A percentile compares a stretch with the other conserved stretches of the same genome.
Conservation (phyloP, 2,888 invertebrate genomes). For the Macaria notata region DNA sequence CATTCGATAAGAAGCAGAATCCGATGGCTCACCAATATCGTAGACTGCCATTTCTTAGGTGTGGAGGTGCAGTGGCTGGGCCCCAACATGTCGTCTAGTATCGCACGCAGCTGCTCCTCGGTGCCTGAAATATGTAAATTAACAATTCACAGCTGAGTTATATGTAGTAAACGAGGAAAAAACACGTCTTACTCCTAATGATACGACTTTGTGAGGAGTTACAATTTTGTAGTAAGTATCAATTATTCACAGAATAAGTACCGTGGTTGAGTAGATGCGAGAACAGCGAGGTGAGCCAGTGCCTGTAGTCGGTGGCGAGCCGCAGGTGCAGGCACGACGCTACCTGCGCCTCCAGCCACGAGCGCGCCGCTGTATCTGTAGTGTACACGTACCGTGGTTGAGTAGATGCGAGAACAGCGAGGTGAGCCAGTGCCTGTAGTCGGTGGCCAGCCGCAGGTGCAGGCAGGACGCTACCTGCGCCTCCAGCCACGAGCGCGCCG, state of each 20-base stretch:
- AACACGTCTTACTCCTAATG: too few relatives aligned
- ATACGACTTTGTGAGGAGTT: too few relatives aligned
- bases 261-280: constrained; percentile 85
- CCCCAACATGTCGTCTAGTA: constrained; percentile 91
- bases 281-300: constrained; percentile 85
- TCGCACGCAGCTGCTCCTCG: constrained; percentile 86
- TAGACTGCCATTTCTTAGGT: constrained; percentile 82
- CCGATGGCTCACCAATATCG: constrained; percentile 81
- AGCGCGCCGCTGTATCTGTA: constrained; percentile 63
- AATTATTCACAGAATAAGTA: too few relatives aligned
- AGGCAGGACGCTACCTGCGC: too few relatives aligned
- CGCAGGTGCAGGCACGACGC: constrained; percentile 86
- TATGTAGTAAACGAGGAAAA: too few relatives aligned
- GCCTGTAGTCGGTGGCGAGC: constrained; percentile 87
- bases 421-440: too few relatives aligned
- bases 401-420: too few relatives aligned
- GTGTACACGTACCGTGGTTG: too few relatives aligned
- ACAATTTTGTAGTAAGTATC: too few relatives aligned
- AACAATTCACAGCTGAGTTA: neutral
- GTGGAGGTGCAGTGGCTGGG: constrained; percentile 85
- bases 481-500: too few relatives aligned
- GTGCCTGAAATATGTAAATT: constrained; percentile 72
- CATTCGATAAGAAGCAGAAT: neutral
- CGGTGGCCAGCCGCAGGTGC: too few relatives aligned
- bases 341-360: constrained; percentile 88